Evolutionary conservation across 2,113 vertebrate species (phyloP).

Genomic region (Eonycteris spelaea): DNA sequence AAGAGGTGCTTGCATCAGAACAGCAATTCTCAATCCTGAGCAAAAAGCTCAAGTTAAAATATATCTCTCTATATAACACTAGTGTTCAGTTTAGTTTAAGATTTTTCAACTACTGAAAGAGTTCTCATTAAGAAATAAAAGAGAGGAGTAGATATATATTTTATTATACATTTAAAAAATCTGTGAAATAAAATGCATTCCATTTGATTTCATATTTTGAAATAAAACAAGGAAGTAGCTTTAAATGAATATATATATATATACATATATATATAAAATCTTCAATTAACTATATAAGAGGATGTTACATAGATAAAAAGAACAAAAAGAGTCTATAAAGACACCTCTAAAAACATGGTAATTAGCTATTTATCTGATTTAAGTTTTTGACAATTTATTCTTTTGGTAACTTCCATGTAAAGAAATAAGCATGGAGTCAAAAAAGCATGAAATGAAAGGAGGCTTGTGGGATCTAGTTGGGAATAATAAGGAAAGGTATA

Average conservation of each 20-base stretch:
- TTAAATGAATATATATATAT: neutral
- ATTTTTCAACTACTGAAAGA: neutral
- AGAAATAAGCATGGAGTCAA: neutral
- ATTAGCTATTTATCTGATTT: neutral
- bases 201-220: neutral
- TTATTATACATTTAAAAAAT: neutral
- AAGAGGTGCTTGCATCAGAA: conserved; percentile 67
- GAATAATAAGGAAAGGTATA: neutral
- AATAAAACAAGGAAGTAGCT: neutral
- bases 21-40: conserved; percentile 50
- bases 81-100: conserved; percentile 36
- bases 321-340: neutral
- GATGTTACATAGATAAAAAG: neutral
- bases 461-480: neutral
- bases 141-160: neutral
- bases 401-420: neutral
- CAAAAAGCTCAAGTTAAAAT: conserved; percentile 69
- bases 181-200: neutral
- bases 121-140: neutral
- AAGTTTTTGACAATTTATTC: neutral
- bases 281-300: neutral
- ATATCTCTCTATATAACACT: conserved; percentile 57
- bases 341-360: neutral
- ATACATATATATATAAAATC: neutral
- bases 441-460: neutral